Evolutionary conservation across 92 coral and sea anemone genomes (phyloP), one percentile per base, ranked within the genome.

Genomic region (Epizoanthus stellaris): DNA sequence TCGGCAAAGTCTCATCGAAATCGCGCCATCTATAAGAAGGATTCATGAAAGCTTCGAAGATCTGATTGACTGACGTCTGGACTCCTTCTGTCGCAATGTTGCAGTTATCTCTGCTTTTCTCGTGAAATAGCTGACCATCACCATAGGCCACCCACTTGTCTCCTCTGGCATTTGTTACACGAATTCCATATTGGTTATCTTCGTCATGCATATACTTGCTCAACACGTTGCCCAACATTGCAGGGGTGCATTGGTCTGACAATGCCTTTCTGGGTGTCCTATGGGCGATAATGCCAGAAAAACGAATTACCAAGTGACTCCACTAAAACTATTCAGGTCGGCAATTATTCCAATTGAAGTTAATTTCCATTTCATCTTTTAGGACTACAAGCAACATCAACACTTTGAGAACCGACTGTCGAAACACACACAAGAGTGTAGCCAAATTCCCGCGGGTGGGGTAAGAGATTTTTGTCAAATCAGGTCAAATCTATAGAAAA

Each of bases 171-270:
- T 93, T 93, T 60, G 93, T 80, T 23, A 93, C 93, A 57, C 91
- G 95, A 23, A 93, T 67, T 38, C 98, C 95, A 49, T 21, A 89
- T 43, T 73, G 88, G 86, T 70, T 84, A 43, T 93, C 98, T 89
- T 93, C 95, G 47, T 93, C 98, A 77, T 93, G 97, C 97, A 93
- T 93, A 74, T 54, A 89, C 67, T 91, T 93, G 71, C 95, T 49
- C 39, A 91, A 89, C 14, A 80, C 63, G 87, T 86, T 68, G 36
- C 97, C 97, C 12, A 75, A 17, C 30, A 45, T 69, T 3, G 85
- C 20, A 13, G 88, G 91, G 0, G 85, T 86, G 6, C 53, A 58
- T 64, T 74, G 4, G 64, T 67, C 73, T 69, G 73, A 87, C 8
- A 93, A 63, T 57, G 84, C 93, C 63, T 20, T 30, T 65, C 95